Base-by-base conservation (phyloP, 2,888 invertebrate species). In the Pseudanteris insignis region DNA sequence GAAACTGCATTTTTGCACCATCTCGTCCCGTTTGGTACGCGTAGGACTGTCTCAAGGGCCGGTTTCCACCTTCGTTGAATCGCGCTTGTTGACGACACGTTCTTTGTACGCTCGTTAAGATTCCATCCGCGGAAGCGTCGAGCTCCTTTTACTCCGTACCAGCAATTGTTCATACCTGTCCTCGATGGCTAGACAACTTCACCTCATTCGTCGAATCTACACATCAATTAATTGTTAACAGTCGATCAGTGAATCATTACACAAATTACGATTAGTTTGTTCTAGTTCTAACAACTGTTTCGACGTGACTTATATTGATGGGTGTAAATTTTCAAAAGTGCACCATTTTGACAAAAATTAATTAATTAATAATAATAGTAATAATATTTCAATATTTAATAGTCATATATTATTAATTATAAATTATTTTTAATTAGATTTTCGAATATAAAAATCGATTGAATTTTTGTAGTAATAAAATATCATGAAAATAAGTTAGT, bases 1-100 rank as follows among this genome's bases (percentile, higher is more conserved):
- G 66, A 73, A 75, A 73, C 66, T 41, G 61, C 64, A 64, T 69
- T 69, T 71, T 70, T 72, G 65, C 63, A 40, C 46, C 62, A 33
- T 51, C 46, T 51, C 47, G 54, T 62, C 54, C 54, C 47, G 59
- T 34, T 54, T 43, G 26, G 59, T 37, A 32, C 47, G 43, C 53
- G 29, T 26, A 36, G 51, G 46, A 61, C 44, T 51, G 61, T 61
- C 55, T 61, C 51, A 38, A 46, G 61, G 51, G 55, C 55, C 55
- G 61, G 61, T 62, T 62, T 62, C 61, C 61, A 62, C 62, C 55
- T 57, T 62, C 62, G 62, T 53, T 57, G 62, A 62, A 62, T 62
- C 46, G 57, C 62, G 62, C 62, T 50, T 62, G 51, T 62, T 55
- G 37, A 62, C 62, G 57, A 62, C 62, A 57, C 57, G 57, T 57